Evolutionary conservation across 2,888 invertebrate species (phyloP).

Genomic region (Zaprionus bogoriensis): DNA sequence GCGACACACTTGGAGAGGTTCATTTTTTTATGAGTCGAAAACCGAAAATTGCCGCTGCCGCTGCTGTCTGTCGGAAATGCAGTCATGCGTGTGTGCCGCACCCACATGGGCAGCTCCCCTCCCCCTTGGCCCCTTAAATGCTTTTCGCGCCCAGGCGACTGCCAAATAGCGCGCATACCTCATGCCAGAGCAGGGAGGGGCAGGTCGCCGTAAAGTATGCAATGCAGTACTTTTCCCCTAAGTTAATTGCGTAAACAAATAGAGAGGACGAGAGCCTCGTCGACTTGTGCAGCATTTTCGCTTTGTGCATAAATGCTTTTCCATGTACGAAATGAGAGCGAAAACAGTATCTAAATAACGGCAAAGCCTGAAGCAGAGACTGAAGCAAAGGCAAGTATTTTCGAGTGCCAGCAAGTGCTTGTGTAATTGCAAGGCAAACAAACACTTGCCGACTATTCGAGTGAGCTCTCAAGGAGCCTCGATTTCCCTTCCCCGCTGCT

Average conservation of each 20-base stretch:
- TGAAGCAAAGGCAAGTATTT: constrained; percentile 5
- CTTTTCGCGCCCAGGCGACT: constrained; percentile 20
- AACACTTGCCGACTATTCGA: constrained; percentile 35
- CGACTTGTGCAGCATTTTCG: constrained; percentile 20
- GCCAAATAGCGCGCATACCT: constrained; percentile 50
- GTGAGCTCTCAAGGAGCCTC: constrained; percentile 13
- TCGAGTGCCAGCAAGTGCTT: constrained; percentile 35
- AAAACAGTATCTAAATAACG: constrained; percentile 17
- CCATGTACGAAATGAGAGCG: not conserved
- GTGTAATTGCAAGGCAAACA: constrained; percentile 52
- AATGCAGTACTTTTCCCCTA: constrained; percentile 36
- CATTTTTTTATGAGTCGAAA: constrained; percentile 16
- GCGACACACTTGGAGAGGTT: constrained; percentile 42
- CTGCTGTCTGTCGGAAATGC: not conserved
- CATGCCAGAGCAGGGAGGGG: constrained; percentile 25
- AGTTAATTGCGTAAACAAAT: constrained; percentile 46
- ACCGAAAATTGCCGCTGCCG: constrained; percentile 20
- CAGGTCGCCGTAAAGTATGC: constrained; percentile 35
- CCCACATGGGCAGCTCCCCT: constrained; percentile 5
- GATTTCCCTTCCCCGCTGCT: not conserved
- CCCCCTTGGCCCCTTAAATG: constrained; percentile 18
- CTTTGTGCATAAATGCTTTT: constrained; percentile 26
- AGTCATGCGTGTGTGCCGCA: constrained; percentile 34
- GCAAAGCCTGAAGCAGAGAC: constrained; percentile 5
- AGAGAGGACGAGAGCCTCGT: not conserved